Base-by-base conservation (phyloP, 2,888 invertebrate genomes). In the Aporophyla nigra region DNA sequence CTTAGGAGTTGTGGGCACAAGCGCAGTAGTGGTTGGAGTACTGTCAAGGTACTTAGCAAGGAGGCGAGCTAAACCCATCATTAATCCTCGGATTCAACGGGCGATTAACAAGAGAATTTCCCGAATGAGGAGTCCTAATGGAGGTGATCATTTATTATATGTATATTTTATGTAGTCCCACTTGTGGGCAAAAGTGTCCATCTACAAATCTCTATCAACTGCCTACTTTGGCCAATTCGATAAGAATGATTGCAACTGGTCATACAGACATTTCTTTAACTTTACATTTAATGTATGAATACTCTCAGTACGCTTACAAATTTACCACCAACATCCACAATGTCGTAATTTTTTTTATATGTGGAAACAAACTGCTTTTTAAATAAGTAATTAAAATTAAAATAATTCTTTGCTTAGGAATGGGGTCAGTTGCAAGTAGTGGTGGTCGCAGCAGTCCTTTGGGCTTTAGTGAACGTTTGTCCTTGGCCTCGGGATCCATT, bases 11-110 rank as follows among this genome's bases (percentile, higher is more conserved):
- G 96, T 97, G 51, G 97, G 97, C 46, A 97, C 97, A 62, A 98
- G 99, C 90, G 97, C 98, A 33, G 97, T 98, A 14, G 96, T 99
- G n/a, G 97, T 99, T 61, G 98, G 98, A 58, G 97, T 98, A 16
- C 94, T 99, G 51, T 98, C 99, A 61, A 97, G 98, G 87, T 98
- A 98, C 93, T 96, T 99, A 88, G 97, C 98, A 67, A 97, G 98
- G 74, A 97, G 98, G 77, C 97, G 98, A 90, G 97, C 97, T 21
- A 97, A 97, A 80, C 97, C 98, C 71, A 97, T 97, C 61, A 94
- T 97, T 1, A 97, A 97, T 88, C 96, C 97, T 14, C 96, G 97
- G 77, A 96, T 97, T 83, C 97, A 96, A 88, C 94, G 97, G 86
- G 96, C 96, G 74, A 94, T 96, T 66, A 95, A 96, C 74, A 97